These are phyloP conservation scores for Leptocoma aspasia DNA, from an alignment of 2,113 vertebrate genomes.

Conservation along the genomic window DNA sequence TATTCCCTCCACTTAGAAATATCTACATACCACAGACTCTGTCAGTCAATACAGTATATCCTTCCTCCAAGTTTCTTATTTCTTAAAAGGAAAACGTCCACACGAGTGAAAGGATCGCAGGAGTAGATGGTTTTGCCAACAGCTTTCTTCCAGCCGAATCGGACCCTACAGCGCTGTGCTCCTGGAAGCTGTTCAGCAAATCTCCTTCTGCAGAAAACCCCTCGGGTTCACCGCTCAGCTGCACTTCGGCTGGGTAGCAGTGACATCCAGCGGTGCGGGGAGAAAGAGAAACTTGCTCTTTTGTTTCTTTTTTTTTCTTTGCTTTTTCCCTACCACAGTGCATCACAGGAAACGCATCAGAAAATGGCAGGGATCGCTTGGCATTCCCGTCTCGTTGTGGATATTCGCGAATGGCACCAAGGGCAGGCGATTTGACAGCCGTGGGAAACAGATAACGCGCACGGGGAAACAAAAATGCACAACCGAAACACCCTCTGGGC, in stretches of 20 bases:
- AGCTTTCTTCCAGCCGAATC: neutral
- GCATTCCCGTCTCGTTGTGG: neutral
- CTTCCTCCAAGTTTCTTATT: neutral
- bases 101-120: neutral
- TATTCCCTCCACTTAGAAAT: neutral
- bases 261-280: conserved; percentile 30
- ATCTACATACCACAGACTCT: no score
- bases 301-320: no score
- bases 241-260: neutral
- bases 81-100: neutral
- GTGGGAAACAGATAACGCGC: neutral
- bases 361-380: neutral
- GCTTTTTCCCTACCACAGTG: neutral
- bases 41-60: no score
- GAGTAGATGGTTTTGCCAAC: neutral
- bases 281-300: neutral
- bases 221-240: neutral
- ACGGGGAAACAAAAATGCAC: neutral
- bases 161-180: neutral
- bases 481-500: neutral
- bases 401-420: neutral
- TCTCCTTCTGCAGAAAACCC: neutral
- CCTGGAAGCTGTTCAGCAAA: neutral
- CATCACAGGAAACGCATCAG: neutral
- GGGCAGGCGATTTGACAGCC: neutral